Conservation (phyloP, 1,140 invertebrate genomes). For the Caenorhabditis remanei region DNA sequence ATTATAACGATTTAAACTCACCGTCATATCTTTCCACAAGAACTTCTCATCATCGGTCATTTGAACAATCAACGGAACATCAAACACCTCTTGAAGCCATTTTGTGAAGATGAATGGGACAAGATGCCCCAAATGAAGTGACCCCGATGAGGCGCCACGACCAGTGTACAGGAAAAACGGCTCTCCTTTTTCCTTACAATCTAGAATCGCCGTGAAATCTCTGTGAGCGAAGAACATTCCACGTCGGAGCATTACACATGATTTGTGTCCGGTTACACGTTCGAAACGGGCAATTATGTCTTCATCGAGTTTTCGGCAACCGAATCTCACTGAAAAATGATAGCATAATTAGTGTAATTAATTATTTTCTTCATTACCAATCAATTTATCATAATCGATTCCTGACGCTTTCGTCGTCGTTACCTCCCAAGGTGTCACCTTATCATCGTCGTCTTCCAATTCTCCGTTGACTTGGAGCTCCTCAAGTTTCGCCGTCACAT, state of each 20-base stretch:
- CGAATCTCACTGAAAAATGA: constrained; percentile 86
- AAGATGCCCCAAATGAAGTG: constrained; percentile 96
- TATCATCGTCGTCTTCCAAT: constrained; percentile 81
- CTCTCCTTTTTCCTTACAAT: constrained; percentile 89
- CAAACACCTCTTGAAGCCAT: constrained; percentile 97
- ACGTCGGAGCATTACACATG: constrained; percentile 89
- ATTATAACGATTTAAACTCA: no score
- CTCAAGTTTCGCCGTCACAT: neutral
- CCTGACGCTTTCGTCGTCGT: constrained; percentile 87
- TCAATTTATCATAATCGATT: constrained; percentile 97
- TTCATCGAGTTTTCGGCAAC: constrained; percentile 89
- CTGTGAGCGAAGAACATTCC: constrained; percentile 97
- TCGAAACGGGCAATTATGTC: constrained; percentile 89
- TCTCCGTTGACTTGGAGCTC: constrained; percentile 24
- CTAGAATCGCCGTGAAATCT: constrained; percentile 84
- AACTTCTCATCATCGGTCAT: constrained; percentile 99
- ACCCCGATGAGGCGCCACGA: constrained; percentile 92
- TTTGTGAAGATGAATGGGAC: constrained; percentile 97
- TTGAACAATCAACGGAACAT: constrained; percentile 89
- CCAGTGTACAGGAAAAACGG: constrained; percentile 98
- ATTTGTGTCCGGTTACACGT: constrained; percentile 87
- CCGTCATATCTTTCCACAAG: constrained; percentile 92
- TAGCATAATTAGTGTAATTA: neutral
- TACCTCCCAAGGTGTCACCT: constrained; percentile 97
- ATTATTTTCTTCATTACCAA: constrained; percentile 82